These are phyloP conservation scores for Eulemur mongoz DNA, from an alignment of 2,797 vertebrate genomes.

Conservation along the genomic window DNA sequence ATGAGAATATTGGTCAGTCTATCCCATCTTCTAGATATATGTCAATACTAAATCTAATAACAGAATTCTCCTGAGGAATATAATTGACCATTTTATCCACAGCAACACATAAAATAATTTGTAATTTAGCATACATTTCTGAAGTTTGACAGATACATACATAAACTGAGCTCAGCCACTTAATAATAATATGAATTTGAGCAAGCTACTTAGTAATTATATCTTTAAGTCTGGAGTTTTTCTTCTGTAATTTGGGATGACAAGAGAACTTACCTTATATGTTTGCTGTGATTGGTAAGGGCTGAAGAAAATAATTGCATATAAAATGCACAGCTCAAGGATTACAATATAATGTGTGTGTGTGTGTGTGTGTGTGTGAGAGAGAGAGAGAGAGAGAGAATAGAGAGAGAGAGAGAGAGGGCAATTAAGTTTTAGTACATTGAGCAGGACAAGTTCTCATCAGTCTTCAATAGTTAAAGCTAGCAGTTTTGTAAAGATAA, in stretches of 20 bases:
- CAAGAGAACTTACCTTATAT: not conserved
- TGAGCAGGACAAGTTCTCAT: not conserved
- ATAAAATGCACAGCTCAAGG: not conserved
- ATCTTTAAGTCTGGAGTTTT: not conserved
- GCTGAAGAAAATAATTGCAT: not conserved
- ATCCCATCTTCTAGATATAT: not conserved
- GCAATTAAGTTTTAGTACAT: not conserved
- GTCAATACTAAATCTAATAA: not conserved
- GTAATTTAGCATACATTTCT: not conserved
- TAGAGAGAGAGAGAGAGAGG: too few relatives aligned
- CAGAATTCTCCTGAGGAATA: not conserved
- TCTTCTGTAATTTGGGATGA: not conserved
- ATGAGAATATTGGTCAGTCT: not conserved
- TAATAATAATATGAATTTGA: not conserved
- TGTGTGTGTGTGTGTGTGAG: not conserved
- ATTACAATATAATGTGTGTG: not conserved
- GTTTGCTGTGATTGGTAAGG: not conserved
- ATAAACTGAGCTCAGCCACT: not conserved
- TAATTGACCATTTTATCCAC: not conserved
- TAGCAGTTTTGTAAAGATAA: not conserved
- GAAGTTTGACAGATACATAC: not conserved
- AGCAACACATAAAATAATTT: not conserved
- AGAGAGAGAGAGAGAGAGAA: too few relatives aligned
- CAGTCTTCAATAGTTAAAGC: not conserved
- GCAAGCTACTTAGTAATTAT: not conserved